Evolutionary conservation across 2,113 vertebrate genomes (phyloP).

Genomic region (Daboia siamensis): DNA sequence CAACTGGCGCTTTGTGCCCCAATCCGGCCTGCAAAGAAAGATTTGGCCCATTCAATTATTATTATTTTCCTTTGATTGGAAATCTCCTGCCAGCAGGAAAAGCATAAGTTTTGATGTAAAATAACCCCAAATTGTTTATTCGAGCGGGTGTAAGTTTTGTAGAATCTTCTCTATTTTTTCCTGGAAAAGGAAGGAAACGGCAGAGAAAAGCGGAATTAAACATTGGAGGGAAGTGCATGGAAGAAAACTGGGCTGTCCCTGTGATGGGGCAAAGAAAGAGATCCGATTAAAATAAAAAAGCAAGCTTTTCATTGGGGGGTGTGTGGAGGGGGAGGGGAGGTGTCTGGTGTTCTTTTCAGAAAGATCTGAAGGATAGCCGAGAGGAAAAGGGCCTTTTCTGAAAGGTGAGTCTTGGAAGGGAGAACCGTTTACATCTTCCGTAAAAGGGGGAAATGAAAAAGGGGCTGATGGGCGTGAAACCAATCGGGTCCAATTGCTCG

Average conservation of each 20-base stretch:
- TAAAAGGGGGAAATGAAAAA: background rate
- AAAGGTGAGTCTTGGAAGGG: background rate
- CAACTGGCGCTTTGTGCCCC: background rate
- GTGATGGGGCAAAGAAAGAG: background rate
- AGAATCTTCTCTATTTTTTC: background rate
- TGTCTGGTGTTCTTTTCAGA: background rate
- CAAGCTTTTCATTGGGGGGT: background rate
- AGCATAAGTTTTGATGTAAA: background rate
- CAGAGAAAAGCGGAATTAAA: background rate
- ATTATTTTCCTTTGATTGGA: background rate
- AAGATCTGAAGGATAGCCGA: background rate
- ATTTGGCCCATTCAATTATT: background rate
- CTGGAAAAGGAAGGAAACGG: background rate
- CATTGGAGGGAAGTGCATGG: background rate
- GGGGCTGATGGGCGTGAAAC: background rate
- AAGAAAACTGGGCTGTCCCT: background rate
- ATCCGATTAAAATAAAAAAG: background rate
- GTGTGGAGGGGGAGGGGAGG: fast-evolving
- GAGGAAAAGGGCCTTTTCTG: background rate
- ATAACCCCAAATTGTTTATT: background rate
- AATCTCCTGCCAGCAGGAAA: background rate
- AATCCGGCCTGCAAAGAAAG: background rate
- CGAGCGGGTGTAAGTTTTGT: background rate
- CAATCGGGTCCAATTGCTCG: background rate
- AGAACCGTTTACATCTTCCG: background rate